Evolutionary conservation across 2,113 vertebrate genomes (phyloP).

Genomic region (Melanocharis versteri): DNA sequence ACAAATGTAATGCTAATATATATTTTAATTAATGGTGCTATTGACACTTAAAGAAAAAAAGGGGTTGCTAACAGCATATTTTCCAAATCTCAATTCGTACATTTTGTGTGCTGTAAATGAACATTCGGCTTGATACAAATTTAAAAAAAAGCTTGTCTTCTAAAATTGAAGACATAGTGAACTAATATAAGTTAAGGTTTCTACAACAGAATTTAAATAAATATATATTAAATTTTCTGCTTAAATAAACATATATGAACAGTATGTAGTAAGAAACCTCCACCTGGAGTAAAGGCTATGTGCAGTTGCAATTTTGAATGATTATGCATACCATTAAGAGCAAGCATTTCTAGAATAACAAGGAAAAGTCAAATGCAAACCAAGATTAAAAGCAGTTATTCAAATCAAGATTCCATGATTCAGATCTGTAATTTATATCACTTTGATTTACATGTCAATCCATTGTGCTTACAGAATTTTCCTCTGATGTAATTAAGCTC

Average conservation of each 20-base stretch:
- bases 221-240: background rate
- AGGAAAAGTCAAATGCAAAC: background rate
- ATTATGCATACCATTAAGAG: background rate
- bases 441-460: constrained; percentile 26
- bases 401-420: background rate
- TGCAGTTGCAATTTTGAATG: background rate
- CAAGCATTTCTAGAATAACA: constrained; percentile 14
- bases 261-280: background rate
- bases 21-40: background rate
- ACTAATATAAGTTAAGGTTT: background rate
- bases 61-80: background rate
- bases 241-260: background rate
- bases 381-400: constrained; percentile 1
- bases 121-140: background rate
- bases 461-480: background rate
- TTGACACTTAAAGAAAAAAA: background rate
- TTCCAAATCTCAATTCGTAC: background rate
- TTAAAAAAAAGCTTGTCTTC: background rate
- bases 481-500: background rate
- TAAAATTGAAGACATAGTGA: background rate
- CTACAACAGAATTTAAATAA: background rate
- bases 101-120: background rate
- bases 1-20: background rate
- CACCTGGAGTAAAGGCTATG: background rate
- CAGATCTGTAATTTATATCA: constrained; percentile 8